Percentiles rank a stretch among this genome's conserved stretches.
Conservation (phyloP, 2,888 invertebrate species). For the Lepetodrilus schrolli region DNA sequence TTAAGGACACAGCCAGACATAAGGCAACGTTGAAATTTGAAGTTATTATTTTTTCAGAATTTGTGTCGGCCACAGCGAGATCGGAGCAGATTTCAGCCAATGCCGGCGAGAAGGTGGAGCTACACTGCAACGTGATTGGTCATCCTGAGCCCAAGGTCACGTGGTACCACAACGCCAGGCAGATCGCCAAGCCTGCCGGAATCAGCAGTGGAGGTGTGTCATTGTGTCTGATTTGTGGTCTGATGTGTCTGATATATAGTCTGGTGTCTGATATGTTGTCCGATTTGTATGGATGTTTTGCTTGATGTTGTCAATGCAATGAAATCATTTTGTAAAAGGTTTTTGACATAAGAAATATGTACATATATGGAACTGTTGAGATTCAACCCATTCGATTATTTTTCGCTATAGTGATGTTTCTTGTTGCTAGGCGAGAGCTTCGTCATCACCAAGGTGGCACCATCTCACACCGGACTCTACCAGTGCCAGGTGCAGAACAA, state of each 20-base stretch:
- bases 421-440: slow-evolving; percentile 8
- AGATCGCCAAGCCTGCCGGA: slow-evolving; percentile 45
- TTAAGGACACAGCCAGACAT: neutral
- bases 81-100: slow-evolving; percentile 44
- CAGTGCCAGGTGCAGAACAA: slow-evolving; percentile 68
- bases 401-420: neutral
- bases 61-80: slow-evolving; percentile 46
- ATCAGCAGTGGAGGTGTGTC: slow-evolving; percentile 46
- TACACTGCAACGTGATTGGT: slow-evolving; percentile 51
- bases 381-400: neutral
- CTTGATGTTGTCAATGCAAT: no score
- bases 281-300: neutral
- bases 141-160: slow-evolving; percentile 51
- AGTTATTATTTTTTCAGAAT: slow-evolving; percentile 45
- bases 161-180: slow-evolving; percentile 59
- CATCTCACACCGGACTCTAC: slow-evolving; percentile 62
- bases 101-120: slow-evolving; percentile 47
- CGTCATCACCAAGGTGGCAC: slow-evolving; percentile 47
- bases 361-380: no score
- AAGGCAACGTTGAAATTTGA: no score
- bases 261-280: neutral
- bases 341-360: no score
- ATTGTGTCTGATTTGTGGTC: neutral
- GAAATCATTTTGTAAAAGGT: no score
- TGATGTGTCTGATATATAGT: neutral